These are phyloP conservation scores for Drosophila fungiperda DNA, from an alignment of 2,888 invertebrate genomes.

Conservation along the genomic window DNA sequence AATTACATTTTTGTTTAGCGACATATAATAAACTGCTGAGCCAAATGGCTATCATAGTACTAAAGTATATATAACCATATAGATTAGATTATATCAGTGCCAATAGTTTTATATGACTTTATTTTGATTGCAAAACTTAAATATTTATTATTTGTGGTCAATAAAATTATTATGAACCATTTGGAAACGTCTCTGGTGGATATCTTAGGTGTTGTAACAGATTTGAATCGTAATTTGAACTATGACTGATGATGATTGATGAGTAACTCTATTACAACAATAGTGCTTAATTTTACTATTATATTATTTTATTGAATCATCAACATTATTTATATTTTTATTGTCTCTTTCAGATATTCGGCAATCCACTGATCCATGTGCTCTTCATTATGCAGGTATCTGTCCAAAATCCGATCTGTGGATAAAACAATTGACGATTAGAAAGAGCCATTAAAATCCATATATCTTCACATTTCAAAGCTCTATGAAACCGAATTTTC, in stretches of 20 bases:
- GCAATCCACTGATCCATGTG: conserved; percentile 85
- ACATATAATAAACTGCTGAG: background rate
- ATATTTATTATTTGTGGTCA: conserved; percentile 11
- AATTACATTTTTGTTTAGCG: conserved; percentile 4
- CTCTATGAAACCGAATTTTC: conserved; percentile 85
- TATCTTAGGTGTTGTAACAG: conserved; percentile 86
- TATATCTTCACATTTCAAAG: conserved; percentile 87
- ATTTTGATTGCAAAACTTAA: conserved; percentile 20
- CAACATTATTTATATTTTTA: conserved; percentile 43
- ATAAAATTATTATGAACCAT: conserved; percentile 7
- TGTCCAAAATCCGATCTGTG: conserved; percentile 87
- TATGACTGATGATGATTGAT: conserved; percentile 23
- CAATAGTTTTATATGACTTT: conserved; percentile 85
- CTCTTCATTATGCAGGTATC: conserved; percentile 86
- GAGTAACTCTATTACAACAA: no score
- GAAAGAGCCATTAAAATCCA: conserved; percentile 85
- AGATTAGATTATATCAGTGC: conserved; percentile 76
- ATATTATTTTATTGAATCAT: background rate
- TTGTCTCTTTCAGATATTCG: conserved; percentile 79
- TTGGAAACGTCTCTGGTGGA: conserved; percentile 88
- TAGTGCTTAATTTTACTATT: conserved; percentile 39
- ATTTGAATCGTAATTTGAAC: conserved; percentile 83
- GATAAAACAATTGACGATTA: conserved; percentile 85
- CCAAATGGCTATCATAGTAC: conserved; percentile 7
- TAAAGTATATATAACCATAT: conserved; percentile 22